phyloP scores from a whole-genome alignment of 2,888 invertebrate genomes.

The Acanthacorydalis orientalis region DNA sequence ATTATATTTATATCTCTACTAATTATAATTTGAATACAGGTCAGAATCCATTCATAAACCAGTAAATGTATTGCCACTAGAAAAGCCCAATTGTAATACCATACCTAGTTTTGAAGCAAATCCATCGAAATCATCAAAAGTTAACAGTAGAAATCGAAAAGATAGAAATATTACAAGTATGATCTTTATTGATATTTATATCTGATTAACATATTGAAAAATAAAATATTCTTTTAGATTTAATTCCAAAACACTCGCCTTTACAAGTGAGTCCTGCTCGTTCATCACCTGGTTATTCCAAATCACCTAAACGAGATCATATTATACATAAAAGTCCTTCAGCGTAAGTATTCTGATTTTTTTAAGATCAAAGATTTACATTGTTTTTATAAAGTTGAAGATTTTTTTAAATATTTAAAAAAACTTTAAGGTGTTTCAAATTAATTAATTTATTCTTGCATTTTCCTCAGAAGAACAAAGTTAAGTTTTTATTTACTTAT shows the following conservation, averaged over 20 bases:
- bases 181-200: not conserved
- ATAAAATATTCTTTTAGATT: constrained; percentile 18
- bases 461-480: too few relatives aligned
- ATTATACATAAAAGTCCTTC: constrained; percentile 21
- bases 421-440: not conserved
- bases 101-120: not conserved
- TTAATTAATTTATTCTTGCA: not conserved
- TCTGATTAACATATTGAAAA: not conserved
- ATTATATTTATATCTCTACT: not conserved
- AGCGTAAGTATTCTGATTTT: constrained; percentile 10
- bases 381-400: not conserved
- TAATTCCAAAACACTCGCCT: constrained; percentile 38
- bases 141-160: not conserved
- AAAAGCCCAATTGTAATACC: not conserved
- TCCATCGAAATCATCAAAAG: not conserved
- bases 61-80: not conserved
- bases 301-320: constrained; percentile 24
- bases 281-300: constrained; percentile 21
- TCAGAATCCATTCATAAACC: not conserved
- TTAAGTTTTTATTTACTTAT: too few relatives aligned
- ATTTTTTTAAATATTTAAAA: not conserved
- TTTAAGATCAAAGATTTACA: constrained; percentile 2
- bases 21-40: not conserved
- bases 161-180: not conserved
- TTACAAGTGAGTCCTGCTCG: constrained; percentile 37